These are phyloP conservation scores for Orthosia gracilis DNA, from an alignment of 2,888 invertebrate genomes.

Conservation along the genomic window DNA sequence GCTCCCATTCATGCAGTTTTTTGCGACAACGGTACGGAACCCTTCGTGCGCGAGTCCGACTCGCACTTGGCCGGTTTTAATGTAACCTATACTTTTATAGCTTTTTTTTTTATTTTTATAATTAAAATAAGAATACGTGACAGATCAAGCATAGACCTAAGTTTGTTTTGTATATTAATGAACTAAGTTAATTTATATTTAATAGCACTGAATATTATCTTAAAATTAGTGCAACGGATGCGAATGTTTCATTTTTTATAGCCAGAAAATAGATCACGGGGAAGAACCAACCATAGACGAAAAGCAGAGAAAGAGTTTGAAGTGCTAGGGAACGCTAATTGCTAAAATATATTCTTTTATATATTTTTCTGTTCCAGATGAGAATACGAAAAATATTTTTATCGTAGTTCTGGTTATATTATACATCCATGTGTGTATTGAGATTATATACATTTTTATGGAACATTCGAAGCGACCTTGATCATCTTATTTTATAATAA, in stretches of 20 bases:
- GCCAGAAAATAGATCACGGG: not conserved
- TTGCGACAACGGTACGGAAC: too few species aligned
- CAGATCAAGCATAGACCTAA: not conserved
- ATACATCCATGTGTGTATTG: too few species aligned
- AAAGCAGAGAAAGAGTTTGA: not conserved
- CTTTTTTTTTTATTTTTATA: not conserved
- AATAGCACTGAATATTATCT: not conserved
- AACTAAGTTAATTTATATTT: conserved; percentile 9
- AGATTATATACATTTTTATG: too few species aligned
- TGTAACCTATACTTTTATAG: not conserved
- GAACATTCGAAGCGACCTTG: too few species aligned
- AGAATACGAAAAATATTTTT: too few species aligned
- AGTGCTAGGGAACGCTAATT: not conserved
- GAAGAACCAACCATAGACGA: not conserved
- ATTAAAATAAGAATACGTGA: not conserved
- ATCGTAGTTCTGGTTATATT: too few species aligned
- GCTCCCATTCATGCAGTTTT: too few species aligned
- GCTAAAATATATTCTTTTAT: too few species aligned
- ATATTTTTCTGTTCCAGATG: too few species aligned
- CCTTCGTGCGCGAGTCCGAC: too few species aligned
- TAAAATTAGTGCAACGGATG: conserved; percentile 1
- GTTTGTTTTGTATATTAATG: not conserved
- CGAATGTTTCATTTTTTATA: not conserved
- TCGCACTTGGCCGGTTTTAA: too few species aligned
- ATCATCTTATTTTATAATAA: too few species aligned